Percentiles rank a stretch among this genome's conserved stretches.
Evolutionary conservation across 2,888 invertebrate species (phyloP).

Genomic region (Philopedon plagiatum): DNA sequence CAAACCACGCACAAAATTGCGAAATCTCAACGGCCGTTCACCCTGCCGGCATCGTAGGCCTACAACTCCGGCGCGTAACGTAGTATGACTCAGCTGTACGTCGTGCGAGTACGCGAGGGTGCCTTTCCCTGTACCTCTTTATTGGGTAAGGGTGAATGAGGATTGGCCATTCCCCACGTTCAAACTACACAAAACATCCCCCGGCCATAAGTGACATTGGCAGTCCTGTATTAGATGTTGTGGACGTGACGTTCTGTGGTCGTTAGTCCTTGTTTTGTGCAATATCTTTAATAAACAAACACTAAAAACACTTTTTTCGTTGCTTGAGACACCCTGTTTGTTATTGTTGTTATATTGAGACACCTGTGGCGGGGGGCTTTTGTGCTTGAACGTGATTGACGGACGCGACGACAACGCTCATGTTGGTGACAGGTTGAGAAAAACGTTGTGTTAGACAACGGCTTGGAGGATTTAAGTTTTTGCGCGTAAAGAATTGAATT

Average conservation of each 20-base stretch:
- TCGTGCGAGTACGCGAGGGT: constrained; percentile 54
- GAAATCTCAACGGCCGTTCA: constrained; percentile 18
- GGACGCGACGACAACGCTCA: constrained; percentile 4
- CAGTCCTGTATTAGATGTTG: constrained; percentile 68
- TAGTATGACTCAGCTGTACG: constrained; percentile 67
- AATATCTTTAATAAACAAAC: constrained; percentile 50
- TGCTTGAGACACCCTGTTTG: constrained; percentile 13
- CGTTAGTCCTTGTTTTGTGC: constrained; percentile 62
- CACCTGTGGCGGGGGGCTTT: constrained; percentile 38
- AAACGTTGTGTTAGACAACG: background rate
- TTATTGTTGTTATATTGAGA: constrained; percentile 11
- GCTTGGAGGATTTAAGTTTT: constrained; percentile 16
- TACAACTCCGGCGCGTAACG: constrained; percentile 35
- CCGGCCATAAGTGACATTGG: constrained; percentile 65
- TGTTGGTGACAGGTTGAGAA: constrained; percentile 12
- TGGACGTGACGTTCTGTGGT: constrained; percentile 69
- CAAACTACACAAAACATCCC: constrained; percentile 66
- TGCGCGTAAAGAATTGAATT: constrained; percentile 3
- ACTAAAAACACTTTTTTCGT: constrained; percentile 7
- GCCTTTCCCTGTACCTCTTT: constrained; percentile 63
- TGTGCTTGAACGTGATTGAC: background rate
- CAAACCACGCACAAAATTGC: constrained; percentile 3
- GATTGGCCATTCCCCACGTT: constrained; percentile 66
- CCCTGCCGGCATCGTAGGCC: constrained; percentile 30
- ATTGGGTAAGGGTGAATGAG: constrained; percentile 65